Percentiles rank a stretch among this genome's conserved stretches.
Conservation (phyloP, 2,888 invertebrate species). For the Morpho deidamia region DNA sequence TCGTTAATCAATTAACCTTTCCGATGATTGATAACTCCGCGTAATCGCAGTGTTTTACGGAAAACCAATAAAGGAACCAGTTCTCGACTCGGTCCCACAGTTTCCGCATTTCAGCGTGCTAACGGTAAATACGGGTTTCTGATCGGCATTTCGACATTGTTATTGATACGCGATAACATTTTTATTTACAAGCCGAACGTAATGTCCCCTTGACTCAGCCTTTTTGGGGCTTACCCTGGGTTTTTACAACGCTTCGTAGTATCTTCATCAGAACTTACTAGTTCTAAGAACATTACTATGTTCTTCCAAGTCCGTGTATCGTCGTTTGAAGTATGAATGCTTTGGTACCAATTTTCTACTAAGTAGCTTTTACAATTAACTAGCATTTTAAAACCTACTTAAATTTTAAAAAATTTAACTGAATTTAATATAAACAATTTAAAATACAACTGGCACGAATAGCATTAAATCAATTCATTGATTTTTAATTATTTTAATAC, state of each 20-base stretch:
- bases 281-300: slow-evolving; percentile 6
- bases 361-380: too few species aligned
- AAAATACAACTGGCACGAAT: too few species aligned
- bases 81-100: slow-evolving; percentile 46
- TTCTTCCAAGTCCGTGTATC: too few species aligned
- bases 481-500: too few species aligned
- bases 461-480: too few species aligned
- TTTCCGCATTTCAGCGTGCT: slow-evolving; percentile 57
- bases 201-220: slow-evolving; percentile 25
- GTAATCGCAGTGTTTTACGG: slow-evolving; percentile 32
- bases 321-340: too few species aligned
- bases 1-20: too few species aligned
- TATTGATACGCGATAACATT: slow-evolving; percentile 32
- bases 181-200: slow-evolving; percentile 58
- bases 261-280: slow-evolving; percentile 34
- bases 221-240: slow-evolving; percentile 10
- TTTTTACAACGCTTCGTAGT: slow-evolving; percentile 41
- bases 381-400: too few species aligned
- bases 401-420: too few species aligned
- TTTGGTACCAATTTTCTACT: too few species aligned
- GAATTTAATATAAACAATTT: too few species aligned
- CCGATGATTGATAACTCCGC: slow-evolving; percentile 25
- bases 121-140: slow-evolving; percentile 70
- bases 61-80: slow-evolving; percentile 42
- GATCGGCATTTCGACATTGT: slow-evolving; percentile 39